Evolutionary conservation across 2,113 vertebrate species (phyloP), one percentile per base, ranked within the genome.

Genomic region (Oncorhynchus masou): DNA sequence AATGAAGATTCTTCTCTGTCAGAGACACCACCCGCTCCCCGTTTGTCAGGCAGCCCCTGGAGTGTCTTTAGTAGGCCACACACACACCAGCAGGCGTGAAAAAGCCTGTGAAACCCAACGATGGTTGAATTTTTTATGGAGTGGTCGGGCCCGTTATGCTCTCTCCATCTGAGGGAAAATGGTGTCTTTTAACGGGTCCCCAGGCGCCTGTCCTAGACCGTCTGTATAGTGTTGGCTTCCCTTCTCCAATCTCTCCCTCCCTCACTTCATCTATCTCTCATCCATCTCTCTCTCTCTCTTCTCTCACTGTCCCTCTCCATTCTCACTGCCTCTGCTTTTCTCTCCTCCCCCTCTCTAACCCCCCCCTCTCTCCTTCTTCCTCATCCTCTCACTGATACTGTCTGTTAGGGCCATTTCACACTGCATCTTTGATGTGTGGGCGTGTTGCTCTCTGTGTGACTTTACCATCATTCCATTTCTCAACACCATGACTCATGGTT

Each of bases 171-270:
- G 59, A 49, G 54, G 29, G 59, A 72, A 72, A 80, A 72, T 78
- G 49, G 64, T 78, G 68, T 74, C 71, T 60, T 77, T 54, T 24
- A 73, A 73, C 68, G 9, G 66, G 54, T 83, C 54, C 78, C 78
- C 20, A 39, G 78, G 48, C 22, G 45, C 49, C 31, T 57, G 72
- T 78, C 76, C 73, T 29, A 19, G 64, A 74, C 54, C 8, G 25
- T 34, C 59, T 76, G 62, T 72, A 19, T 5, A 13, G 48, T 67
- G 24, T 74, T 68, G 0, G 22, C 16, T 70, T 71, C 34, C 34
- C 34, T 34, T 34, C 34, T 34, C 19, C 49, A 6, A 11, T 57
- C 57, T 51, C n/a, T 49, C 57, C n/a, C 29, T 48, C 29, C 16
- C n/a, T 48, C 29, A 20, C 54, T 70, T 34, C 60, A 24, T 29